These are phyloP conservation scores for Rhagonycha lutea DNA, from an alignment of 2,888 invertebrate genomes.

Conservation along the genomic window DNA sequence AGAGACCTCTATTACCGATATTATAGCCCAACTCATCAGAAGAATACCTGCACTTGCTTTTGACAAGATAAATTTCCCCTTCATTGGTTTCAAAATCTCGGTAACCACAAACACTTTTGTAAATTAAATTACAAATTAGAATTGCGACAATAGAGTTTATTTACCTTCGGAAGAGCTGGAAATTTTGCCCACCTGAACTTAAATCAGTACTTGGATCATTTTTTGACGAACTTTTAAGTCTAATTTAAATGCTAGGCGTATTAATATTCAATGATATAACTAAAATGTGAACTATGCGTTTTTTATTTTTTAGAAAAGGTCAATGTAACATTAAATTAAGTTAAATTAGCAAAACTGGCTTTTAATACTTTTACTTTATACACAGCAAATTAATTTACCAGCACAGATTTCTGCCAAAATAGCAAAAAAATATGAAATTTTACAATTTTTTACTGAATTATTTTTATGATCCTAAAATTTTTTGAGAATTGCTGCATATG, in stretches of 20 bases:
- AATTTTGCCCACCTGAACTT: neutral
- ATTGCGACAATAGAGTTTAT: neutral
- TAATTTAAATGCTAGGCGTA: neutral
- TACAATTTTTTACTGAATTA: neutral
- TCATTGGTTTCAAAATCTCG: neutral
- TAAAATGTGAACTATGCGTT: neutral
- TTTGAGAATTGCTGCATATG: neutral
- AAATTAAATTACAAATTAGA: neutral
- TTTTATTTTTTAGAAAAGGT: neutral
- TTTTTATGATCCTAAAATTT: neutral
- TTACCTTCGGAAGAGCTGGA: neutral
- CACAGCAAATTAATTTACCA: neutral
- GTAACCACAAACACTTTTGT: too few relatives aligned
- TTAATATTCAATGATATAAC: neutral
- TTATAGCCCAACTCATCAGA: neutral
- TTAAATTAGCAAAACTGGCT: neutral
- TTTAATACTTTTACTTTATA: neutral
- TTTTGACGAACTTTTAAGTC: neutral
- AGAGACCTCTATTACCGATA: neutral
- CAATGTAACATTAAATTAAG: neutral
- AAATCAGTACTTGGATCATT: too few relatives aligned
- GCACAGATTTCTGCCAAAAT: neutral
- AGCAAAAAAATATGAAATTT: neutral
- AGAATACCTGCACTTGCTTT: neutral
- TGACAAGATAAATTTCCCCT: neutral